Evolutionary conservation across 2,888 invertebrate genomes (phyloP).

Genomic region (Athalia cordata): DNA sequence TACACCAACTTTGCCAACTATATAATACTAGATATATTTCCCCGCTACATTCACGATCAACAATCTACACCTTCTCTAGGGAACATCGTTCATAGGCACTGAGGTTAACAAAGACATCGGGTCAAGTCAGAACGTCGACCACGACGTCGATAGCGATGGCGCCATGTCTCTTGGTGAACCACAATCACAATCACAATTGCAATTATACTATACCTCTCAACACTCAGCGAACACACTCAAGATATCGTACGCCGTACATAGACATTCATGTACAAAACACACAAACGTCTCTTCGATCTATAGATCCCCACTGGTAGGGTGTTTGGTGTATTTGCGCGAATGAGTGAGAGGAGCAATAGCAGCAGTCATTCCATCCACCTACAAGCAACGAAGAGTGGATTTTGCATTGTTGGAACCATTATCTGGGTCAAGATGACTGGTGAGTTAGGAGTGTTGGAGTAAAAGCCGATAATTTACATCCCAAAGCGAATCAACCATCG

Average conservation of each 20-base stretch:
- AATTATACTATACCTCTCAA: slow-evolving; percentile 6
- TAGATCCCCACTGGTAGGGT: no score
- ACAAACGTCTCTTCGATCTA: no score
- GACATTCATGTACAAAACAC: no score
- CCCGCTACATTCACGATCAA: slow-evolving; percentile 2
- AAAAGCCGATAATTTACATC: slow-evolving; percentile 27
- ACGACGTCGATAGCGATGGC: no score
- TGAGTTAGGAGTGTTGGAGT: not conserved
- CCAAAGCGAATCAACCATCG: slow-evolving; percentile 1
- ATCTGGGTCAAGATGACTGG: slow-evolving; percentile 29
- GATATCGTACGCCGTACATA: no score
- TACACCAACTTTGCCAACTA: no score
- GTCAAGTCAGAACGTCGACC: slow-evolving; percentile 11
- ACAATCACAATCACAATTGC: slow-evolving; percentile 23
- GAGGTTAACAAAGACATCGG: slow-evolving; percentile 28
- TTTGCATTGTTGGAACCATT: not conserved
- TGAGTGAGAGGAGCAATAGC: not conserved
- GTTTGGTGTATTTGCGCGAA: slow-evolving; percentile 5
- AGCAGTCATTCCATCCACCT: not conserved
- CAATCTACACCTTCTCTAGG: slow-evolving; percentile 11
- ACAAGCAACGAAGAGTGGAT: not conserved
- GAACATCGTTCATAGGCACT: not conserved
- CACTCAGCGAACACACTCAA: not conserved
- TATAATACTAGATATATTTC: no score
- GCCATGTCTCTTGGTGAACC: slow-evolving; percentile 8